Evolutionary conservation across 2,888 invertebrate species (phyloP), one percentile per base, ranked within the genome.

Genomic region (Lithodes maja): DNA sequence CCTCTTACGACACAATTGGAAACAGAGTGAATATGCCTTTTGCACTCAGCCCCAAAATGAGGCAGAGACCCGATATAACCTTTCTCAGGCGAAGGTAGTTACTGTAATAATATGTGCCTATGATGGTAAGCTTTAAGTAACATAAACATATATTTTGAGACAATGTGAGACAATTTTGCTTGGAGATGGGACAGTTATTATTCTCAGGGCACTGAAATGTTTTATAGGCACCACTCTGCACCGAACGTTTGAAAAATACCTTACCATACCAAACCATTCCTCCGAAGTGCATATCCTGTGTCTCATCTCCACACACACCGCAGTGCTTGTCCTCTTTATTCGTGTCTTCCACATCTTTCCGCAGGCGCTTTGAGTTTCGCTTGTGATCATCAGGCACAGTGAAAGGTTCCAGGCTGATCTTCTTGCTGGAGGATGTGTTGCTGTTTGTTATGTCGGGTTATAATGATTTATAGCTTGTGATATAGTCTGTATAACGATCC

Each of bases 221-320:
- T 77, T 92, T 92, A 92, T 93, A 93, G 9, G 93, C 93, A 75
- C 93, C 93, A 85, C 93, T 93, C 92, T 93, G 93, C 54, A 94
- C 94, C n/a, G 93, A 93, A 17, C 94, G 92, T 3, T 93, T 92
- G 92, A 94, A 94, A 92, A 94, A 94, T 15, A 94, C 94, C 90
- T 94, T 94, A 92, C 94, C 93, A 92, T 94, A 93, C 90, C 94
- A 94, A 3, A 93, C 93, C 68, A 94, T 92, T 15, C 93, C 94
- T 55, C 94, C 94, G 90, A 94, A 94, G 90, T 94, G 94, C 92
- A 93, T 93, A 86, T 93, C 93, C 90, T 93, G 93, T 77, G 94
- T 93, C 7, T 92, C 90, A 90, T 94, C 94, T 0, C 93, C 93
- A 91, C 94, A 94, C 2, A 93, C 93, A 7, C 93, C 93, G 90